These are phyloP conservation scores for Trichogramma evanescens DNA, from an alignment of 2,888 invertebrate genomes.

Conservation along the genomic window DNA sequence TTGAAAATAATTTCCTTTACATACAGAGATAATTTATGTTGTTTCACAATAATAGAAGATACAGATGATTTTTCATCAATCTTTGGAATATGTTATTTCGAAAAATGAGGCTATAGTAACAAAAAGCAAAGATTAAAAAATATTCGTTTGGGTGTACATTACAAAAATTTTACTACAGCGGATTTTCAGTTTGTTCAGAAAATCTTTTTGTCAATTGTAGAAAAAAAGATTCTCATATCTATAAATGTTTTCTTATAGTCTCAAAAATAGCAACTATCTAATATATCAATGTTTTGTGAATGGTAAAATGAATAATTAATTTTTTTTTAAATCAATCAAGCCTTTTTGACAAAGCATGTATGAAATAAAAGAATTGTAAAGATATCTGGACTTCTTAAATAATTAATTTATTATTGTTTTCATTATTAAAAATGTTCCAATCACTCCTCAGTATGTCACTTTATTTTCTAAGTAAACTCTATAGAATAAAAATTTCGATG, in stretches of 20 bases:
- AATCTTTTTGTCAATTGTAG: too few species aligned
- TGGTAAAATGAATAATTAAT: too few species aligned
- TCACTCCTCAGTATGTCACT: constrained; percentile 32
- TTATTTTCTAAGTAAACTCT: constrained; percentile 27
- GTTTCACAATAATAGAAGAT: constrained; percentile 5
- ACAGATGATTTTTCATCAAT: constrained; percentile 16
- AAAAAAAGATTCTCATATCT: too few species aligned
- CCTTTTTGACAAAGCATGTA: constrained; percentile 2
- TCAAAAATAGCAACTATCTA: too few species aligned
- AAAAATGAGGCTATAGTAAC: constrained; percentile 6
- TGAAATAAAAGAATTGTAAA: constrained; percentile 30
- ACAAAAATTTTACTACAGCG: too few species aligned
- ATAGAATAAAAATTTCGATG: constrained; percentile 16
- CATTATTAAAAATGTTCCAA: constrained; percentile 44
- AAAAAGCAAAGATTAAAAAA: constrained; percentile 1
- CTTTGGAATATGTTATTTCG: constrained; percentile 13
- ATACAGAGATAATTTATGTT: constrained; percentile 4
- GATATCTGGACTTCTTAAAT: constrained; percentile 35
- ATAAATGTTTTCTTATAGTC: too few species aligned
- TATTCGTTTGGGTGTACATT: too few species aligned
- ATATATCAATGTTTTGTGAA: too few species aligned
- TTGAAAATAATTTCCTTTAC: constrained; percentile 10
- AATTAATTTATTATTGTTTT: constrained; percentile 37
- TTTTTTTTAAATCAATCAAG: too few species aligned
- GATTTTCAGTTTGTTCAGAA: too few species aligned